Conservation (phyloP, 2,113 vertebrate genomes). For the Spilogale gracilis region DNA sequence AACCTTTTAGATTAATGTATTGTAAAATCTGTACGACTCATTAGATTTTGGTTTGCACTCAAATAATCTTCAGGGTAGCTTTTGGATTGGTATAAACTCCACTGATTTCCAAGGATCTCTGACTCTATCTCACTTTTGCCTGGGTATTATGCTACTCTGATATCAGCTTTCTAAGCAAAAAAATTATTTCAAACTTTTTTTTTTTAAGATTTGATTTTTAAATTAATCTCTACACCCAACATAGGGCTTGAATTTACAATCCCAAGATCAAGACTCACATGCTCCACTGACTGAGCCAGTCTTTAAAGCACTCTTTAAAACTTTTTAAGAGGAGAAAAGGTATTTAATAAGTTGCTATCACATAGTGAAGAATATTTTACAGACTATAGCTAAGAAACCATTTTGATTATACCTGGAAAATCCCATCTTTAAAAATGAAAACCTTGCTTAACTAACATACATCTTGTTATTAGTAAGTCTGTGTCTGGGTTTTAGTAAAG, state of each 20-base stretch:
- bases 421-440: conserved; percentile 27
- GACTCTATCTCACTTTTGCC: neutral
- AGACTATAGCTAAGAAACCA: neutral
- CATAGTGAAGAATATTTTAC: neutral
- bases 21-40: neutral
- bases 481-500: neutral
- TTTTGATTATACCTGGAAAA: conserved; percentile 16
- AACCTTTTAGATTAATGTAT: neutral
- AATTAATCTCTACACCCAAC: neutral
- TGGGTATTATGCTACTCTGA: neutral
- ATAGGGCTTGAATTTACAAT: neutral
- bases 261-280: neutral
- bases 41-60: neutral
- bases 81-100: neutral
- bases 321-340: neutral
- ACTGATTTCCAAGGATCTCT: neutral
- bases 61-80: neutral
- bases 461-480: neutral
- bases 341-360: neutral
- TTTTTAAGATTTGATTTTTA: neutral
- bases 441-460: neutral
- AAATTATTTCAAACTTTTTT: neutral
- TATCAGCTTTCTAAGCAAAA: conserved; percentile 8
- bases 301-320: neutral
- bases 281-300: neutral